Conservation (phyloP, 35 echinoderm and acorn worm genomes). For the Ptychodera flava region DNA sequence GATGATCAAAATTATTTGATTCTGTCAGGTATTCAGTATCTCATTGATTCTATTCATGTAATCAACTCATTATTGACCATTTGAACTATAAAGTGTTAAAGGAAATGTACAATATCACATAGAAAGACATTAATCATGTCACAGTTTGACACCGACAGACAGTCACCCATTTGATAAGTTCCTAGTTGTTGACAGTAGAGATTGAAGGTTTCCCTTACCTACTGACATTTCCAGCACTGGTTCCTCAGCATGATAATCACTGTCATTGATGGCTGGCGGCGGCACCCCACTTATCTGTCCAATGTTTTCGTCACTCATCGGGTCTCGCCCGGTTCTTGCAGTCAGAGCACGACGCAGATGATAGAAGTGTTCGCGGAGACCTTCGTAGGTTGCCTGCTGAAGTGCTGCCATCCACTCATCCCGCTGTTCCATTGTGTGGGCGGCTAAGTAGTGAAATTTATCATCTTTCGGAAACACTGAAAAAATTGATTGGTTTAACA, state of each 20-base stretch:
- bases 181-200: too few species aligned
- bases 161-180: too few species aligned
- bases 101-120: too few species aligned
- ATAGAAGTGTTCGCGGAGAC: slow-evolving; percentile 61
- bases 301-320: slow-evolving; percentile 49
- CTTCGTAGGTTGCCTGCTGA: slow-evolving; percentile 86
- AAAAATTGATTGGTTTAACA: too few species aligned
- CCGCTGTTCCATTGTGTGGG: slow-evolving; percentile 83
- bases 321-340: slow-evolving; percentile 87
- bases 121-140: too few species aligned
- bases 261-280: slow-evolving; percentile 31
- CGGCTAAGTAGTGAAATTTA: slow-evolving; percentile 92
- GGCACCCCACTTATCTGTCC: slow-evolving; percentile 43
- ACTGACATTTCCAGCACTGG: slow-evolving; percentile 96
- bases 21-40: too few species aligned
- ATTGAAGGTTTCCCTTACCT: too few species aligned
- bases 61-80: too few species aligned
- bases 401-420: slow-evolving; percentile 92
- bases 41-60: too few species aligned
- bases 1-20: too few species aligned
- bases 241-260: slow-evolving; percentile 39
- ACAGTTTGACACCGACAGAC: too few species aligned
- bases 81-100: too few species aligned
- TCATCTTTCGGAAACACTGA: slow-evolving; percentile 81
- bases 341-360: slow-evolving; percentile 61